phyloP scores from a whole-genome alignment of 1,140 invertebrate species.

The Leptinotarsa undecemlineata region DNA sequence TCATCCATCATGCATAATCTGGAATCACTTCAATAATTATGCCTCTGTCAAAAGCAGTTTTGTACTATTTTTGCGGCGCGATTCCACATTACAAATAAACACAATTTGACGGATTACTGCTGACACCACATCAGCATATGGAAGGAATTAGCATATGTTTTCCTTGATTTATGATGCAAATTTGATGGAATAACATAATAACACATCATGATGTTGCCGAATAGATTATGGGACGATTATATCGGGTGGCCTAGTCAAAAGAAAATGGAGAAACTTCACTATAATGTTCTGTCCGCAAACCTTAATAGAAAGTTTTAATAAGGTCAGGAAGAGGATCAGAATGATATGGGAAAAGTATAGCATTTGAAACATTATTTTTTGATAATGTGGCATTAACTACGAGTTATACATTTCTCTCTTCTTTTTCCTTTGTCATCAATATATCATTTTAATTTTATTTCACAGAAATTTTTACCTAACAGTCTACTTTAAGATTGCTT shows the following conservation, averaged over 20 bases:
- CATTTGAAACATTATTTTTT: no score
- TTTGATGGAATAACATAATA: neutral
- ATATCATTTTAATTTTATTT: no score
- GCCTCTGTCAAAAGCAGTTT: neutral
- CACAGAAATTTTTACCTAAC: no score
- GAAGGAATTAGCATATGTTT: neutral
- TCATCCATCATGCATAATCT: neutral
- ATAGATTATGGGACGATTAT: neutral
- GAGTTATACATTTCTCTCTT: no score
- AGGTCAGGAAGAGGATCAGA: no score
- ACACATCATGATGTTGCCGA: neutral
- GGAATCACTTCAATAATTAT: neutral
- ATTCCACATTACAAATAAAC: neutral
- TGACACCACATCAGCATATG: neutral
- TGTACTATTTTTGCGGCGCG: neutral
- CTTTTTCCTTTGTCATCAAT: no score
- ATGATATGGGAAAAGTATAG: no score
- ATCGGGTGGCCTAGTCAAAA: neutral
- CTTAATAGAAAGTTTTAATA: no score
- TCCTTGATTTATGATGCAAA: slow-evolving; percentile 3
- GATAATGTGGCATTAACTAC: no score
- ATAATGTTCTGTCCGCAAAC: no score
- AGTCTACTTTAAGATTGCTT: no score
- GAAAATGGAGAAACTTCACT: no score
- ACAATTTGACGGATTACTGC: neutral